Percentiles rank a stretch among this genome's conserved stretches.
phyloP scores from a whole-genome alignment of 2,888 invertebrate species.

The Embidobia sp. region DNA sequence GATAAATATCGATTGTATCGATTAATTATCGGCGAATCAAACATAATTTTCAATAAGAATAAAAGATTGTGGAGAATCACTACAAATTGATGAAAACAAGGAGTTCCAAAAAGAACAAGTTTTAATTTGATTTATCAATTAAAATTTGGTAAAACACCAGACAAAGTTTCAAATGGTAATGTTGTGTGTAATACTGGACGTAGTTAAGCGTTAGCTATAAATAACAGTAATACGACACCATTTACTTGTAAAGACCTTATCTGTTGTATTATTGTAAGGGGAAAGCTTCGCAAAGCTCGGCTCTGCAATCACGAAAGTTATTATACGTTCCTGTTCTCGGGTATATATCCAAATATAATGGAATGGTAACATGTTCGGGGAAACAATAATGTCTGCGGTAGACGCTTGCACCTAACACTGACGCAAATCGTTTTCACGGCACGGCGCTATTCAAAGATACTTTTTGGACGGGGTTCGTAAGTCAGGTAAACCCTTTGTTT shows the following conservation, averaged over 20 bases:
- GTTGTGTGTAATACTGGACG: slow-evolving; percentile 37
- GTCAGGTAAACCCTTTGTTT: slow-evolving; percentile 55
- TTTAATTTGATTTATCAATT: too few relatives aligned
- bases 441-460: slow-evolving; percentile 38
- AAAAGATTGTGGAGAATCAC: too few relatives aligned
- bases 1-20: too few relatives aligned
- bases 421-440: slow-evolving; percentile 55
- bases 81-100: too few relatives aligned
- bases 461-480: slow-evolving; percentile 47
- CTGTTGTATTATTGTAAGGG: slow-evolving; percentile 50
- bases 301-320: slow-evolving; percentile 45
- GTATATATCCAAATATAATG: slow-evolving; percentile 63
- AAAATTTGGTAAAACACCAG: too few relatives aligned
- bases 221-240: slow-evolving; percentile 59
- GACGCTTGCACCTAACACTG: slow-evolving; percentile 52
- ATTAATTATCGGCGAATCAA: too few relatives aligned
- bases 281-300: slow-evolving; percentile 47
- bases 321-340: slow-evolving; percentile 47
- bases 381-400: slow-evolving; percentile 63
- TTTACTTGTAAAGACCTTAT: slow-evolving; percentile 65
- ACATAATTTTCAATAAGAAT: too few relatives aligned
- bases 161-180: slow-evolving; percentile 21
- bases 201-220: slow-evolving; percentile 43
- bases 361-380: slow-evolving; percentile 52
- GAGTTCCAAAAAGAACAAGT: too few relatives aligned